phyloP scores from a whole-genome alignment of 1,140 invertebrate species.

The Manduca sexta region DNA sequence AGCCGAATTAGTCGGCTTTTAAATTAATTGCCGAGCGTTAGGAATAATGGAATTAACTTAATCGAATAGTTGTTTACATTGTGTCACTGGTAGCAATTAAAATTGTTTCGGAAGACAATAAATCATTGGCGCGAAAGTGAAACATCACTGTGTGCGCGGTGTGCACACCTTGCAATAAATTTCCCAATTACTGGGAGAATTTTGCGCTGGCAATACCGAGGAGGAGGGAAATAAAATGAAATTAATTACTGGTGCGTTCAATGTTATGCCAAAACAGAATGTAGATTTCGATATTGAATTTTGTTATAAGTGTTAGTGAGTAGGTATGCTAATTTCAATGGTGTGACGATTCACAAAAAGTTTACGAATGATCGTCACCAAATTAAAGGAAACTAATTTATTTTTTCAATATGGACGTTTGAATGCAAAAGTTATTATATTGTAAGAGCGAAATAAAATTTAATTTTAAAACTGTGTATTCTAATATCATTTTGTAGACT shows the following conservation, averaged over 20 bases:
- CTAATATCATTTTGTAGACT: no score
- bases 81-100: slow-evolving; percentile 70
- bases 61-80: slow-evolving; percentile 72
- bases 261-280: background rate
- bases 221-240: slow-evolving; percentile 48
- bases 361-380: no score
- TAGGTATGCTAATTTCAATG: no score
- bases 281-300: no score
- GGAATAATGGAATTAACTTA: slow-evolving; percentile 68
- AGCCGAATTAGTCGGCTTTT: slow-evolving; percentile 44
- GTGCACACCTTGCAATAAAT: slow-evolving; percentile 70
- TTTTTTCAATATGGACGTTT: no score
- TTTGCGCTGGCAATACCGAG: slow-evolving; percentile 42
- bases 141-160: slow-evolving; percentile 54
- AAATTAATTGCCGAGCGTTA: slow-evolving; percentile 55
- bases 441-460: no score
- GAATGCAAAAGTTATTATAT: no score
- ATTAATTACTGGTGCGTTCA: slow-evolving; percentile 43
- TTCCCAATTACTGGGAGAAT: slow-evolving; percentile 66
- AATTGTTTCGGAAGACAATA: slow-evolving; percentile 68
- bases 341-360: no score
- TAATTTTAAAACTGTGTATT: no score
- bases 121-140: slow-evolving; percentile 69
- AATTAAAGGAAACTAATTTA: no score
- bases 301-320: no score